These are phyloP conservation scores for Psephotus haematonotus DNA, from an alignment of 2,113 vertebrate species.

Conservation along the genomic window DNA sequence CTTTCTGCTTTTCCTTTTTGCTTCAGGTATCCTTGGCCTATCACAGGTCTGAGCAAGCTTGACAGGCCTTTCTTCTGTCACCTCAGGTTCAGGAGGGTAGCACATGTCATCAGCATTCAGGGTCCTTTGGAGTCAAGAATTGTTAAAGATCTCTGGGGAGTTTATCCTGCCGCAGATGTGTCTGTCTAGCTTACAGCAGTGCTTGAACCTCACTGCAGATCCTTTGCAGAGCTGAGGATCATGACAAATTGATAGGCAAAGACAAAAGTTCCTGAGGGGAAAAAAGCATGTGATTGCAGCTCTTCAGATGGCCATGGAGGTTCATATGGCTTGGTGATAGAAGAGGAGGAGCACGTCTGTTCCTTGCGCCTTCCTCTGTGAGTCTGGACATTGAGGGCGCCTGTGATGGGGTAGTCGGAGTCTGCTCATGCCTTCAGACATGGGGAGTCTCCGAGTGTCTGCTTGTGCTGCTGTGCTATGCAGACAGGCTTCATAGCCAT, in stretches of 20 bases:
- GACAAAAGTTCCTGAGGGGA: not conserved
- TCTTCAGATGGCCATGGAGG: not conserved
- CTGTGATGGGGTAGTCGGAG: not conserved
- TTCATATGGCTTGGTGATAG: not conserved
- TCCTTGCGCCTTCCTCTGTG: not conserved
- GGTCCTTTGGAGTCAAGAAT: not conserved
- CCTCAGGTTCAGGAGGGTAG: not conserved
- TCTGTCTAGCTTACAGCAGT: not conserved
- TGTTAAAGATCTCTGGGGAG: not conserved
- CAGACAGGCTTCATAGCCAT: not conserved
- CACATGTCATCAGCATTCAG: not conserved
- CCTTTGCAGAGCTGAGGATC: not conserved
- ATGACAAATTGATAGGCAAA: not conserved
- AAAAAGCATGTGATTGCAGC: not conserved
- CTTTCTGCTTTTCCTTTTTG: not conserved
- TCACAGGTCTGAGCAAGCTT: not conserved
- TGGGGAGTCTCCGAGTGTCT: not conserved
- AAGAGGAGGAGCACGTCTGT: not conserved
- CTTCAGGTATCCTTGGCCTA: not conserved
- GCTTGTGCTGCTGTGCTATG: rapidly evolving
- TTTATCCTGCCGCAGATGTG: not conserved
- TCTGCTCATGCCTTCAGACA: not conserved
- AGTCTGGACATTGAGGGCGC: not conserved
- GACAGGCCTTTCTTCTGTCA: not conserved
- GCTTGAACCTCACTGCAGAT: not conserved